Base-by-base conservation (phyloP, 2,888 invertebrate species). In the Ectemnius lituratus region DNA sequence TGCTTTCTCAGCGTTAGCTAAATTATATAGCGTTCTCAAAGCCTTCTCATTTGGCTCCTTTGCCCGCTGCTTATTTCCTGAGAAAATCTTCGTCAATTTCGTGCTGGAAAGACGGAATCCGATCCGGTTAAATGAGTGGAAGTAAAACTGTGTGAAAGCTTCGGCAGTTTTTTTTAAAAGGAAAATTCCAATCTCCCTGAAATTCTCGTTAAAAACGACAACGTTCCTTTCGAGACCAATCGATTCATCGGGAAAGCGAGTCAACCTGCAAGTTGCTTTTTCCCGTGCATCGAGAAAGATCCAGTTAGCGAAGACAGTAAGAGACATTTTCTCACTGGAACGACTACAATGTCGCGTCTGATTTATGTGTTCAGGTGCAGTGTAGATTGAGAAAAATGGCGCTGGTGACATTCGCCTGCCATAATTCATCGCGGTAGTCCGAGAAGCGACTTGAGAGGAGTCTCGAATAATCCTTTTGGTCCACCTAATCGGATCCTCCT, bases 381-480 rank as follows among this genome's bases (percentile, higher is more conserved):
- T 52, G 6, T 14, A n/a, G 63, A 63, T 63, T 27, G 27, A 8
- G 45, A 45, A 23, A 58, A 61, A 61, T 49, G 47, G 16, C 61
- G 52, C 14, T 27, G 28, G 37, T 28, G 47, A 60, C 13, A 8
- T 23, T 63, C 52, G 16, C 16, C 63, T 52, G 47, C 18, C 67
- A 46, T 61, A 61, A 67, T 59, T 66, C 66, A 49, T 66, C 66
- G 58, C 47, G 47, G 37, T 66, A 49, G 59, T 20, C 59, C 47
- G n/a, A 46, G 66, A 59, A 28, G 23, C 23, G 23, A 47, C 20
- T 20, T 20, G 20, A 20, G 45, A 23, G 13, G 23, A 23, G 27
- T 28, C 47, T 67, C 20, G 67, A 60, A 58, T 67, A 56, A 59
- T 60, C 67, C 49, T 67, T 56, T 47, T 52, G 61, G 37, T 67